A percentile compares a stretch with the other conserved stretches of the same genome.
Evolutionary conservation across 2,797 vertebrate species (phyloP).

Genomic region (Enteromius treurensis): DNA sequence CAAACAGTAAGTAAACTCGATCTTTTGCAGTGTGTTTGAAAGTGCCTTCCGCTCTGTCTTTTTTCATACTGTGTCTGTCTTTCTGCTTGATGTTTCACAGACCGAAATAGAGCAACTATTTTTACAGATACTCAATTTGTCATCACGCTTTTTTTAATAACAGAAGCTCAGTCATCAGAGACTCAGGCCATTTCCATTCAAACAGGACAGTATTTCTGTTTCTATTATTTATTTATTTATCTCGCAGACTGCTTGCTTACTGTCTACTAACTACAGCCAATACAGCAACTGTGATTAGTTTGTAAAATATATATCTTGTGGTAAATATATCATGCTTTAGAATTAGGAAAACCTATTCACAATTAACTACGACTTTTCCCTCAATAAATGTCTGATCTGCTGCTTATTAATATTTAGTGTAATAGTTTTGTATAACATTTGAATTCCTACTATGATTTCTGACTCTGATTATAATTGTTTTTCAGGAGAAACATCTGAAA

Average conservation of each 20-base stretch:
- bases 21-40: neutral
- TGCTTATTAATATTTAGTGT: too few relatives aligned
- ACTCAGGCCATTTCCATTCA: neutral
- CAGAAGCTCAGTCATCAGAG: constrained; percentile 20
- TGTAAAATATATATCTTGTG: neutral
- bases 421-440: neutral
- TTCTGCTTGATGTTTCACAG: constrained; percentile 33
- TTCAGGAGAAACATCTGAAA: neutral
- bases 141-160: constrained; percentile 60
- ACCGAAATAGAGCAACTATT: constrained; percentile 74
- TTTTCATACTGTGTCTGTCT: too few relatives aligned
- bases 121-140: constrained; percentile 71
- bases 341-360: too few relatives aligned
- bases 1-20: neutral
- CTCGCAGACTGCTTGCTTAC: neutral
- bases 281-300: neutral
- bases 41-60: too few relatives aligned
- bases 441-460: neutral
- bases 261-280: neutral
- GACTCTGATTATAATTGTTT: neutral
- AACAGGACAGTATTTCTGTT: neutral
- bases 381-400: too few relatives aligned
- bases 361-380: too few relatives aligned
- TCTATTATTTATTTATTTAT: neutral
- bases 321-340: neutral